Evolutionary conservation across 1,140 invertebrate genomes (phyloP), one percentile per base, ranked within the genome.

Genomic region (Andricus grossulariae): DNA sequence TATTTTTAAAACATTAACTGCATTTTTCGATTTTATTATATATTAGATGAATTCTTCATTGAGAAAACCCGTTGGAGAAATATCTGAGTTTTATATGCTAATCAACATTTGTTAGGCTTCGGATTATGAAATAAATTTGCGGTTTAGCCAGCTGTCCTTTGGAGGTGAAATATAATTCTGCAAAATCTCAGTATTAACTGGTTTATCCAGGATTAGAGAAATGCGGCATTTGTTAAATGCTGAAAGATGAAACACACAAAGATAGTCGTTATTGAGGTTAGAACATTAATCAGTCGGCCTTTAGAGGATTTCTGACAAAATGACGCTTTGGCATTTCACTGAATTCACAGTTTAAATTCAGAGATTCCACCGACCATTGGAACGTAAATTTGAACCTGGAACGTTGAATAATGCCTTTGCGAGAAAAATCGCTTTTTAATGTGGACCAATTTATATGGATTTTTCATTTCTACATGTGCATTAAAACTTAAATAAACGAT

Each of bases 301-400:
- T 66, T 45, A 13, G 15, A 66, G 25, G 57, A 39, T 66, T 13
- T 39, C 57, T 66, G 39, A 16, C 19, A 60, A 60, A 60, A 60
- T 60, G 55, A 32, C 21, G 19, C 19, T 60, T 11, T 60, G 57
- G 57, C 32, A 66, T 66, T 66, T 66, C 3, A 12, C 12, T 11
- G 57, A 66, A 66, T 39, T 66, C 57, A 12, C 57, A 66, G 25
- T 25, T 66, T 66, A 66, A 66, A 60, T 60, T 60, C 32, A 25
- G 21, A 60, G 55, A 60, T 60, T 60, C 19, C 55, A 60, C 4
- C 4, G 5, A 15, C 21, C 55, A 25, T 60, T 60, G 19, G 25
- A 60, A 32, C 55, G 21, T 60, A 60, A 60, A 32, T 60, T 60
- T 60, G 12, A 32, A 66, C 25, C 21, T 57, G 12, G 19, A 66